phyloP scores from a whole-genome alignment of 2,797 vertebrate genomes.

The Lycodopsis pacificus region DNA sequence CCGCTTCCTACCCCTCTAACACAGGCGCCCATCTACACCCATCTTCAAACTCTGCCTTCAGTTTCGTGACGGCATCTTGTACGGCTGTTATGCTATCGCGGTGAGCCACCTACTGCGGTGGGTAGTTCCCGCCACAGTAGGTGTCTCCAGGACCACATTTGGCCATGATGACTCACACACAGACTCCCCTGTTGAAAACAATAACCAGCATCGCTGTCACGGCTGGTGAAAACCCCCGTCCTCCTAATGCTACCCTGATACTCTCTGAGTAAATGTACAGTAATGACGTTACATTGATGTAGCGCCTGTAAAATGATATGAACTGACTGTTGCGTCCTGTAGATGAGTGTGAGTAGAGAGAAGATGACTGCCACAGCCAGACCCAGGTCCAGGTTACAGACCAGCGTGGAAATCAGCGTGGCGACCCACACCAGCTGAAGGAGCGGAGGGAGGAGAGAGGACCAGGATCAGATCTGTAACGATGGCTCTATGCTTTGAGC shows the following conservation, averaged over 20 bases:
- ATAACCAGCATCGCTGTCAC: too few species aligned
- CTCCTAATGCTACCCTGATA: not conserved
- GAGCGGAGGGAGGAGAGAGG: constrained; percentile 5
- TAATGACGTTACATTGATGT: not conserved
- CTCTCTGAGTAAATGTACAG: not conserved
- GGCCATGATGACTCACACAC: too few species aligned
- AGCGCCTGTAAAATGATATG: not conserved
- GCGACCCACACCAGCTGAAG: constrained; percentile 88
- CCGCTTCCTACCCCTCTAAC: too few species aligned
- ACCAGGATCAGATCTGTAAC: constrained; percentile 6
- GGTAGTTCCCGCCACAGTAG: too few species aligned
- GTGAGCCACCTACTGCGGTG: too few species aligned
- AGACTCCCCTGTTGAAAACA: not conserved
- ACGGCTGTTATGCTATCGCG: too few species aligned
- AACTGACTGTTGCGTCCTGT: constrained; percentile 90
- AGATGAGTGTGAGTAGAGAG: constrained; percentile 86
- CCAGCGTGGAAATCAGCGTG: constrained; percentile 85
- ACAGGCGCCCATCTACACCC: too few species aligned
- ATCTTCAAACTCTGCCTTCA: too few species aligned
- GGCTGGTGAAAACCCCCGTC: not conserved
- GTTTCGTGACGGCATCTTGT: too few species aligned
- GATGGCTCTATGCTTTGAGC: not conserved
- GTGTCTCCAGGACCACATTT: too few species aligned
- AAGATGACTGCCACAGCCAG: constrained; percentile 85
- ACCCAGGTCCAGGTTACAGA: constrained; percentile 89